Evolutionary conservation across 2,113 vertebrate genomes (phyloP).

Genomic region (Melanostigma gelatinosum): DNA sequence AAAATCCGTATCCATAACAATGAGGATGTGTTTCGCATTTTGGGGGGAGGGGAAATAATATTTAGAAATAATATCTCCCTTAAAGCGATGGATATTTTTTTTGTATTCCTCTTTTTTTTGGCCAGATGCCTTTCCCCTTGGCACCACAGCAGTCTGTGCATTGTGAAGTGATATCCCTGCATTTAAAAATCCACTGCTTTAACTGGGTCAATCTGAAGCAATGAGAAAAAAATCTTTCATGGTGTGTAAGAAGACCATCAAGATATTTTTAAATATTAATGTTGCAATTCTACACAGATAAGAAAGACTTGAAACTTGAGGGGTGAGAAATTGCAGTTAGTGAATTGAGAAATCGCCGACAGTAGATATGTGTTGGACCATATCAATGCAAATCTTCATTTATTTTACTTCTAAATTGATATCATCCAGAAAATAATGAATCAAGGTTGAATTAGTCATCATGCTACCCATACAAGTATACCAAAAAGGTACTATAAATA

Average conservation of each 20-base stretch:
- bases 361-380: not conserved
- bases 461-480: not conserved
- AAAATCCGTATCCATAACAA: constrained; percentile 3
- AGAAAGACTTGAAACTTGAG: not conserved
- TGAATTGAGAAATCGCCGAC: not conserved
- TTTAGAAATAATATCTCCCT: constrained; percentile 19
- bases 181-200: constrained; percentile 45
- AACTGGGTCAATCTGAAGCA: constrained; percentile 65
- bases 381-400: not conserved
- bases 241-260: constrained; percentile 28
- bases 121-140: constrained; percentile 32
- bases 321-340: not conserved
- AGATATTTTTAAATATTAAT: constrained; percentile 47
- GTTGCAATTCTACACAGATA: constrained; percentile 10
- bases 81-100: constrained; percentile 3
- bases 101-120: constrained; percentile 23
- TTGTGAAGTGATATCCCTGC: constrained; percentile 33
- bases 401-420: not conserved
- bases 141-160: constrained; percentile 27
- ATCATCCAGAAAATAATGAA: not conserved
- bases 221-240: constrained; percentile 39
- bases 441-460: not conserved
- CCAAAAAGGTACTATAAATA: not conserved
- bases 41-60: not conserved
- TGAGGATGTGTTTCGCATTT: constrained; percentile 19